A percentile compares a stretch with the other conserved stretches of the same genome.
phyloP scores from a whole-genome alignment of 2,888 invertebrate species.

The Chrysolina oricalcia region DNA sequence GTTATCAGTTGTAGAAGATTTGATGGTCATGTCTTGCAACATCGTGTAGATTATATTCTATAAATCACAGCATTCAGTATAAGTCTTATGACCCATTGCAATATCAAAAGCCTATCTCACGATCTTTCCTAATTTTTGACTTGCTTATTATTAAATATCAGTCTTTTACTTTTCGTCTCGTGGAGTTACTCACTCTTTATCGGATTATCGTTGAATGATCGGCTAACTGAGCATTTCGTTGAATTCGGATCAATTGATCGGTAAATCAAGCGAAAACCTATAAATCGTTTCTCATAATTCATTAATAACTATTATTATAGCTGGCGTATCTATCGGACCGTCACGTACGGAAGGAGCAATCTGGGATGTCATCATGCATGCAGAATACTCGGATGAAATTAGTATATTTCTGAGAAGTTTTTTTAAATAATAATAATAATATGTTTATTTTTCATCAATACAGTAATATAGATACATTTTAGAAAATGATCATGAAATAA shows the following conservation, averaged over 20 bases:
- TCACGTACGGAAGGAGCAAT: slow-evolving; percentile 34
- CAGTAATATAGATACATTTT: too few species aligned
- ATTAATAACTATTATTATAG: slow-evolving; percentile 8
- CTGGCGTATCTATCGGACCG: slow-evolving; percentile 18
- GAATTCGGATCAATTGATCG: not conserved
- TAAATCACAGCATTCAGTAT: too few species aligned
- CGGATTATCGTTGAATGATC: not conserved
- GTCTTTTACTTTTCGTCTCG: not conserved
- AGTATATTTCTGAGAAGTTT: not conserved
- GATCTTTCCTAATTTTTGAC: not conserved
- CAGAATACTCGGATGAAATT: not conserved
- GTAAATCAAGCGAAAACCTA: not conserved
- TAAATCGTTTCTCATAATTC: not conserved
- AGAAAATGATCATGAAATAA: too few species aligned
- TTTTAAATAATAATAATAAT: too few species aligned
- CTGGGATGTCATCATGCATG: slow-evolving; percentile 29
- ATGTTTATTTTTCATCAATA: too few species aligned
- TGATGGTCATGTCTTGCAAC: too few species aligned
- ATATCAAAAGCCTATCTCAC: too few species aligned
- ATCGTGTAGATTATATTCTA: too few species aligned
- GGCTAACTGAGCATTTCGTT: slow-evolving; percentile 2
- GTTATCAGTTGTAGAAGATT: too few species aligned
- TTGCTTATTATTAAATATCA: not conserved
- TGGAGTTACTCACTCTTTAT: not conserved
- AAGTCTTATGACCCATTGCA: too few species aligned